Evolutionary conservation across 2,888 invertebrate species (phyloP).

Genomic region (Eupithecia inturbata): DNA sequence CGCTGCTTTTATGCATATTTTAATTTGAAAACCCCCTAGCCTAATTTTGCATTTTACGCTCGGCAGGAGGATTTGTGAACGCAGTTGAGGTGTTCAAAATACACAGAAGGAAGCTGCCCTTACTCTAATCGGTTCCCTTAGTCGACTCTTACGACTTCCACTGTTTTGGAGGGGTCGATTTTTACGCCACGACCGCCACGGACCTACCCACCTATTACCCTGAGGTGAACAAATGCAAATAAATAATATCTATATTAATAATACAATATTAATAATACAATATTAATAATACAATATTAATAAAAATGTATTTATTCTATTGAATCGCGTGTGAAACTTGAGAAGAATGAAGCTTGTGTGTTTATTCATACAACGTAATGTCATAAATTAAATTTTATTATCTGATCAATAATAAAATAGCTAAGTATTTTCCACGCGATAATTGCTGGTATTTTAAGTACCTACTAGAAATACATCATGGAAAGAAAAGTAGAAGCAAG

Average conservation of each 20-base stretch:
- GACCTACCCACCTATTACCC: neutral
- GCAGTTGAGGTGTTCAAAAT: too few species aligned
- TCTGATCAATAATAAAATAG: neutral
- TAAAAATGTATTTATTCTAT: neutral
- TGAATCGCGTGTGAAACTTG: conserved; percentile 1
- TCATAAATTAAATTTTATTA: conserved; percentile 1
- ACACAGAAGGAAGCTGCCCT: too few species aligned
- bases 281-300: neutral
- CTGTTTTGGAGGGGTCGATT: too few species aligned
- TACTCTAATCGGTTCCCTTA: too few species aligned
- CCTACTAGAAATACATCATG: neutral
- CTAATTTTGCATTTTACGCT: too few species aligned
- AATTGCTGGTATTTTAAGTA: neutral
- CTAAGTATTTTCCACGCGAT: neutral
- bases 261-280: neutral
- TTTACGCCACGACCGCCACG: too few species aligned
- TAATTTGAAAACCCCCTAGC: too few species aligned
- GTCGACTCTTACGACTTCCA: too few species aligned
- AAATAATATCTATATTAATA: neutral
- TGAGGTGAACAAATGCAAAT: neutral
- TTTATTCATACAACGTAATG: neutral
- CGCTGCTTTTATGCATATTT: too few species aligned
- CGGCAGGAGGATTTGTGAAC: too few species aligned
- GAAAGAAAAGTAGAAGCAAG: too few species aligned
- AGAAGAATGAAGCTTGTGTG: neutral